Evolutionary conservation across 2,888 invertebrate species (phyloP).

Genomic region (Acleris literana): DNA sequence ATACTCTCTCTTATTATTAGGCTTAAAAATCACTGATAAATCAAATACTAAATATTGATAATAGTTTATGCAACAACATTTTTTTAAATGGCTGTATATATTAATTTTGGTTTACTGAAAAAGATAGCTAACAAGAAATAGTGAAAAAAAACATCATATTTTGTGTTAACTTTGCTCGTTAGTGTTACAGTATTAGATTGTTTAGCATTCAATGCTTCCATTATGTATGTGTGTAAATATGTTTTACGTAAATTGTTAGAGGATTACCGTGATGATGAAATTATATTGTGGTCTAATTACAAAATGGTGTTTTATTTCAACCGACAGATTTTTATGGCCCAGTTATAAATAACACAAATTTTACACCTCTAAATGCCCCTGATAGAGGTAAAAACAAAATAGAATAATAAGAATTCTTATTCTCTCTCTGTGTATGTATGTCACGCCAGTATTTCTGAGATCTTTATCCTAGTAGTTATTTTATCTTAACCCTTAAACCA

Average conservation of each 20-base stretch:
- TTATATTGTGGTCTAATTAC: constrained; percentile 76
- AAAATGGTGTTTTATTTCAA: constrained; percentile 52
- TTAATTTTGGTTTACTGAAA: no score
- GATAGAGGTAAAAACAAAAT: no score
- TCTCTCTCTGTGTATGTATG: no score
- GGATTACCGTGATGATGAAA: constrained; percentile 70
- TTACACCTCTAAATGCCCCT: no score
- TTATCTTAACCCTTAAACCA: no score
- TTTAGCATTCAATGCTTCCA: constrained; percentile 76
- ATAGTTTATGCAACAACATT: no score
- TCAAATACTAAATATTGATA: not conserved
- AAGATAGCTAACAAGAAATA: not conserved
- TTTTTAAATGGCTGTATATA: no score
- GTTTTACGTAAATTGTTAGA: constrained; percentile 75
- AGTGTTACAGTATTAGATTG: constrained; percentile 69
- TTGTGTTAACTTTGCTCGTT: constrained; percentile 37
- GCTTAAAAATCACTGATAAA: not conserved
- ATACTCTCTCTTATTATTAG: not conserved
- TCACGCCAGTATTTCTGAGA: no score
- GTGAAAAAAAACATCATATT: not conserved
- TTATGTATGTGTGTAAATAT: constrained; percentile 76
- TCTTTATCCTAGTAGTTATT: no score
- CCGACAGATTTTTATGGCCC: no score
- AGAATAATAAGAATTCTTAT: no score
- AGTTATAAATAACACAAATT: no score